phyloP scores from a whole-genome alignment of 1,140 invertebrate species.

The Halotydeus destructor region DNA sequence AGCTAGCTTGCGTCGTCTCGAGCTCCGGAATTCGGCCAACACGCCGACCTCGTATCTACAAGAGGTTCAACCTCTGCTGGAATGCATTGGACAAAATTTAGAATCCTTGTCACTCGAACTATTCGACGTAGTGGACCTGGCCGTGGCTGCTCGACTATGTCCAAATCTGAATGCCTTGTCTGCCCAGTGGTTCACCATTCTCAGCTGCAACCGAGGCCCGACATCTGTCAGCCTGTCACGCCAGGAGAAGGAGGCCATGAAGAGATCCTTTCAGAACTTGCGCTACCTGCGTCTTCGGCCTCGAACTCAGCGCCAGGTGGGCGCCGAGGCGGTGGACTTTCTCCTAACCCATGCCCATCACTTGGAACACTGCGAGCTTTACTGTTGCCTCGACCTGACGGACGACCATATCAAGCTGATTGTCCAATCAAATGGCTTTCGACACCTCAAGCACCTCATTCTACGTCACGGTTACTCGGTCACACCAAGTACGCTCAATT shows the following conservation, averaged over 20 bases:
- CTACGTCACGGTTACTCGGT: slow-evolving; percentile 17
- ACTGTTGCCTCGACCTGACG: slow-evolving; percentile 16
- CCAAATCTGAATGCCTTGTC: slow-evolving; percentile 16
- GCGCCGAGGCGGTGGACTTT: slow-evolving; percentile 11
- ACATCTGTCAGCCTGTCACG: not conserved
- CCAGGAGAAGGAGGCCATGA: not conserved
- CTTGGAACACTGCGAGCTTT: slow-evolving; percentile 16
- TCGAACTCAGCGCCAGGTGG: slow-evolving; percentile 11
- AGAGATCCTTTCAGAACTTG: slow-evolving; percentile 15
- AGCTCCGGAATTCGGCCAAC: slow-evolving; percentile 16
- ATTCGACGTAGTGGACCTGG: slow-evolving; percentile 17
- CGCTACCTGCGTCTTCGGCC: slow-evolving; percentile 16
- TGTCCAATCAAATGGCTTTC: slow-evolving; percentile 14
- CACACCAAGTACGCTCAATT: not conserved
- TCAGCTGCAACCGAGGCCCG: slow-evolving; percentile 6
- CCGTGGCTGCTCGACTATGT: slow-evolving; percentile 14
- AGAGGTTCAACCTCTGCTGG: slow-evolving; percentile 16
- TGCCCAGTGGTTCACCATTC: slow-evolving; percentile 17
- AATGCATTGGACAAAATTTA: slow-evolving; percentile 14
- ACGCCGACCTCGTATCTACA: slow-evolving; percentile 13
- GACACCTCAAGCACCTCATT: slow-evolving; percentile 12
- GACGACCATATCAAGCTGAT: slow-evolving; percentile 12
- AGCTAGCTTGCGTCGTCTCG: slow-evolving; percentile 8
- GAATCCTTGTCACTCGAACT: slow-evolving; percentile 12
- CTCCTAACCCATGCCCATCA: slow-evolving; percentile 12